Percentiles rank a stretch among this genome's conserved stretches.
phyloP scores from a whole-genome alignment of 2,113 vertebrate species.

The Laticauda colubrina region DNA sequence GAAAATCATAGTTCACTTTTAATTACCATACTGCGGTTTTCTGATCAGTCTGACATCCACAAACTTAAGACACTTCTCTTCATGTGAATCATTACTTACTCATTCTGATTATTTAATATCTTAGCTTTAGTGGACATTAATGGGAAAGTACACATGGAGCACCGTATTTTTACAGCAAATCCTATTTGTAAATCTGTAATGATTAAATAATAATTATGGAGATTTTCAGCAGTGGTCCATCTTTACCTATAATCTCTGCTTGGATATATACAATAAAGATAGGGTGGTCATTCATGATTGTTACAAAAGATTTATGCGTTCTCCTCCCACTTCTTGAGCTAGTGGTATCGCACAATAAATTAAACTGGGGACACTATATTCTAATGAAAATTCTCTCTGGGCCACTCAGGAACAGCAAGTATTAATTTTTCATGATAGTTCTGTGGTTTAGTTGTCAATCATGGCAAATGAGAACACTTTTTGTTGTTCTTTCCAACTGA shows the following conservation, averaged over 20 bases:
- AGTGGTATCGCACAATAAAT: slow-evolving; percentile 54
- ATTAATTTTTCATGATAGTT: slow-evolving; percentile 61
- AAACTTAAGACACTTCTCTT: neutral
- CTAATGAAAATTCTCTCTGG: slow-evolving; percentile 54
- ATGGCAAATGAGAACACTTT: slow-evolving; percentile 46
- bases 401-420: slow-evolving; percentile 45
- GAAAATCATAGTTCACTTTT: neutral
- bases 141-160: slow-evolving; percentile 11
- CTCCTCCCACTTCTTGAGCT: slow-evolving; percentile 50
- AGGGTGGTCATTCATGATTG: slow-evolving; percentile 42
- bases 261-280: neutral
- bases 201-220: slow-evolving; percentile 22
- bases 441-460: slow-evolving; percentile 59
- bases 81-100: neutral
- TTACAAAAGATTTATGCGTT: slow-evolving; percentile 42
- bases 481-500: neutral
- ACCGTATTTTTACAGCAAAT: slow-evolving; percentile 7
- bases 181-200: neutral
- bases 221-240: slow-evolving; percentile 42
- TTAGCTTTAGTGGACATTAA: neutral
- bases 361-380: slow-evolving; percentile 53
- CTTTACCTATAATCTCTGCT: neutral
- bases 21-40: neutral
- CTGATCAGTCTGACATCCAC: neutral
- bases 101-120: neutral